These are phyloP conservation scores for Heterodera carotae DNA, from an alignment of 1,140 invertebrate genomes.

Conservation along the genomic window DNA sequence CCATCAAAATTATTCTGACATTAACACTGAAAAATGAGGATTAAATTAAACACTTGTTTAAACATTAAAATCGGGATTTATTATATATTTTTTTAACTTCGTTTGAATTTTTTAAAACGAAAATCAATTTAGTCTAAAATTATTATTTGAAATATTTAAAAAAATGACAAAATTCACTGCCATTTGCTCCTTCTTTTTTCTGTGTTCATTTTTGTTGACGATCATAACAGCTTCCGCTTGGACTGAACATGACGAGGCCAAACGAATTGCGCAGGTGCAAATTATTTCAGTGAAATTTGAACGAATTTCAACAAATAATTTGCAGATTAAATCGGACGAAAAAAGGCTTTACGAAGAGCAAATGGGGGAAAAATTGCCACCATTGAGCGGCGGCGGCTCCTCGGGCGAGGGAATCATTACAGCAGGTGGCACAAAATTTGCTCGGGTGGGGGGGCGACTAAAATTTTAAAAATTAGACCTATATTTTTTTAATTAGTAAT, in stretches of 20 bases:
- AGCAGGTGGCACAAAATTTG: neutral
- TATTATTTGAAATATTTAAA: neutral
- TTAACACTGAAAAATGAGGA: no score
- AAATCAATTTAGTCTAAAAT: no score
- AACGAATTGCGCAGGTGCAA: constrained; percentile 19
- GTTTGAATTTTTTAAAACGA: no score
- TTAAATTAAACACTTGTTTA: no score
- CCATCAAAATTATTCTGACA: no score
- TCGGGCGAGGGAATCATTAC: neutral
- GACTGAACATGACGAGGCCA: constrained; percentile 25
- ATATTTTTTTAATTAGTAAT: neutral
- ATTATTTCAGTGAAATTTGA: neutral
- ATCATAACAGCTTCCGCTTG: neutral
- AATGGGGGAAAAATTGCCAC: constrained; percentile 12
- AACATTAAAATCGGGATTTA: no score
- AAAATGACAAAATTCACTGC: neutral
- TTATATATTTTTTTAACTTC: no score
- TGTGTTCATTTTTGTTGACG: neutral
- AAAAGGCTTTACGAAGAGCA: constrained; percentile 16
- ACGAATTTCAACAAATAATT: neutral
- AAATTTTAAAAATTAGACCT: neutral
- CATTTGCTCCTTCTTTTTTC: neutral
- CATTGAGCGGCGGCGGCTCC: neutral
- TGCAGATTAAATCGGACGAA: constrained; percentile 25
- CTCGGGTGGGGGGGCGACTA: neutral